Evolutionary conservation across 2,888 invertebrate species (phyloP), one percentile per base, ranked within the genome.

Genomic region (Thelaira solivaga): DNA sequence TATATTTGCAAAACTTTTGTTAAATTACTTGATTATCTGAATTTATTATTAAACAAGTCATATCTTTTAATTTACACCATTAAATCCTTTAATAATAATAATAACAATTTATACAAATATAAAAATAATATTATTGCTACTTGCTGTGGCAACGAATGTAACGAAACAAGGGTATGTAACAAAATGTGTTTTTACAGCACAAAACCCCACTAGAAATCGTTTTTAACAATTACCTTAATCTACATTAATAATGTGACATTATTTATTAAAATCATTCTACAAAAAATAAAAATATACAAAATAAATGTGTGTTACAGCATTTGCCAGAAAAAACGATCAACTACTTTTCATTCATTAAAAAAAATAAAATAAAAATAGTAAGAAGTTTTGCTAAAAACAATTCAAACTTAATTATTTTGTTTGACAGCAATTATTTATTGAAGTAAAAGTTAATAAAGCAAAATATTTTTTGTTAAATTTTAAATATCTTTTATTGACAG

Each of bases 171-270:
- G 24, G 29, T n/a, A 4, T 31, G 24, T 55, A 24, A 5, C 43
- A 39, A 26, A 10, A 4, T 6, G 7, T 26, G 3, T 34, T 8
- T 39, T n/a, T 45, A 31, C 43, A n/a, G 22, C 24, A 20, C 41
- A 64, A 49, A 71, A 71, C 71, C 39, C 45, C 26, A 43, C 13
- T 53, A 55, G 41, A 53, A 76, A 72, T 39, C 51, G 26, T 47
- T 72, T 72, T 62, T 62, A 72, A 67, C 61, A 76, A 76, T 76
- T 71, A 76, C 51, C 59, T 45, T 76, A 76, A 76, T 76, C 67
- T 67, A 49, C 67, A 76, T 76, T 67, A 76, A 76, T 76, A 76
- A 67, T 72, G 53, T 57, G 16, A 65, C 20, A 76, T 76, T 72
- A 72, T 76, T 61, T 67, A 61, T 76, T 55, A 61, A 74, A 49